Base-by-base conservation (phyloP, 1,140 invertebrate species). In the Drosophila suzukii region DNA sequence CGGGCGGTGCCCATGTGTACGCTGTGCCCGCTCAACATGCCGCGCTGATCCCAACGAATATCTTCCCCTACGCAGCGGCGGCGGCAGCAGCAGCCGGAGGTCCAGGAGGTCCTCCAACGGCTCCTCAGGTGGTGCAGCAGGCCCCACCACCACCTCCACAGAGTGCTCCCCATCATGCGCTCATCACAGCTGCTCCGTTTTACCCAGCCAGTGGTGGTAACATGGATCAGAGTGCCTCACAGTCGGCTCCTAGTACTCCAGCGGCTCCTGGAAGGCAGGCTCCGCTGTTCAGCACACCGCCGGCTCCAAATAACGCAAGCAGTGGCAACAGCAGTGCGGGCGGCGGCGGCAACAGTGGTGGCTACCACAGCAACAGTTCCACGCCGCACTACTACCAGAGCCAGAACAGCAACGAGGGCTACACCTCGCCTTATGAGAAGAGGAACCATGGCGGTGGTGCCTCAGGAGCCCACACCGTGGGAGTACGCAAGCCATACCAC, bases 171-270 rank as follows among this genome's bases (percentile, higher is more conserved):
- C 83, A 88, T 50, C 83, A 92, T 56, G 73, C 91, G 34, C 75
- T 92, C 44, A 92, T 92, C 34, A 84, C 88, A 0, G 81, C 84
- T 4, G 53, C 73, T 12, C 90, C 91, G 10, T 86, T 92, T 47
- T 92, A 91, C 27, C 13, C 81, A 12, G 66, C 81, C 6, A 51
- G 65, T n/a, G 71, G 66, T 10, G 78, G 79, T 7, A 36, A 39
- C 13, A 70, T 81, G 56, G 77, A 74, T 54, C 60, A 32, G 7
- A 51, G 54, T 6, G 75, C 74, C 13, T 85, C 91, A 1, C 91
- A 92, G 49, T 92, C 91, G 11, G 90, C 91, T 6, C 91, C 91
- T 0, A 91, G 90, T 24, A 92, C 91, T 17, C 91, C 91, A 39
- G 71, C 71, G 2, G 60, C 77, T 17, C 85, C 85, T 1, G 84